A percentile compares a stretch with the other conserved stretches of the same genome.
phyloP scores from a whole-genome alignment of 1,140 invertebrate genomes.

The Linepithema humile region DNA sequence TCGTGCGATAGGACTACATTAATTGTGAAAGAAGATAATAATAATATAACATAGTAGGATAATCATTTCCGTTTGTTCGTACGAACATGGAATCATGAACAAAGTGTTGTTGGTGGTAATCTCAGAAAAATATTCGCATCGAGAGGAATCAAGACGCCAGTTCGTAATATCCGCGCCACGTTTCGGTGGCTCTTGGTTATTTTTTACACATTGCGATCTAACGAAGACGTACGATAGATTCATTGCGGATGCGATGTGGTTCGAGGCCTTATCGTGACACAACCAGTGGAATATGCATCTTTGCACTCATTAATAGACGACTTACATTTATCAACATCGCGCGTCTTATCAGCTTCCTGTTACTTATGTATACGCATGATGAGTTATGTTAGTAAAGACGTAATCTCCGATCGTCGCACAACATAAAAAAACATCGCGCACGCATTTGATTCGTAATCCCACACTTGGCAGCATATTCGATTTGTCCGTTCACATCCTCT shows the following conservation, averaged over 20 bases:
- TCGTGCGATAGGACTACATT: neutral
- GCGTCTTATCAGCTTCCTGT: slow-evolving; percentile 9
- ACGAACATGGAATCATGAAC: slow-evolving; percentile 22
- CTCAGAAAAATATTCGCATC: slow-evolving; percentile 26
- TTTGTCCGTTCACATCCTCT: neutral
- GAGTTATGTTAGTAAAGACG: slow-evolving; percentile 31
- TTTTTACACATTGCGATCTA: neutral
- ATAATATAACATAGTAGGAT: slow-evolving; percentile 9
- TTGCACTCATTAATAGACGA: slow-evolving; percentile 26
- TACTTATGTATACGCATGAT: slow-evolving; percentile 23
- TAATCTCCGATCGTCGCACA: slow-evolving; percentile 21
- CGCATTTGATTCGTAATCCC: slow-evolving; percentile 23
- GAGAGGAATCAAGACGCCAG: slow-evolving; percentile 1
- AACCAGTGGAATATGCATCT: slow-evolving; percentile 53
- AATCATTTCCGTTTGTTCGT: neutral
- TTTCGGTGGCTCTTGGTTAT: neutral
- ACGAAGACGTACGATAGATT: slow-evolving; percentile 25
- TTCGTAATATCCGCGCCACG: neutral
- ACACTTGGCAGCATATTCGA: slow-evolving; percentile 46
- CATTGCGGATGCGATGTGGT: slow-evolving; percentile 50
- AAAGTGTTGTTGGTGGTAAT: slow-evolving; percentile 45
- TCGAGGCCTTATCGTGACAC: slow-evolving; percentile 29
- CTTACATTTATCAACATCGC: slow-evolving; percentile 16
- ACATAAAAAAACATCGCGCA: neutral
- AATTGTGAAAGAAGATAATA: neutral